These are phyloP conservation scores for Habrosyne pyritoides DNA, from an alignment of 2,888 invertebrate species.

Conservation along the genomic window DNA sequence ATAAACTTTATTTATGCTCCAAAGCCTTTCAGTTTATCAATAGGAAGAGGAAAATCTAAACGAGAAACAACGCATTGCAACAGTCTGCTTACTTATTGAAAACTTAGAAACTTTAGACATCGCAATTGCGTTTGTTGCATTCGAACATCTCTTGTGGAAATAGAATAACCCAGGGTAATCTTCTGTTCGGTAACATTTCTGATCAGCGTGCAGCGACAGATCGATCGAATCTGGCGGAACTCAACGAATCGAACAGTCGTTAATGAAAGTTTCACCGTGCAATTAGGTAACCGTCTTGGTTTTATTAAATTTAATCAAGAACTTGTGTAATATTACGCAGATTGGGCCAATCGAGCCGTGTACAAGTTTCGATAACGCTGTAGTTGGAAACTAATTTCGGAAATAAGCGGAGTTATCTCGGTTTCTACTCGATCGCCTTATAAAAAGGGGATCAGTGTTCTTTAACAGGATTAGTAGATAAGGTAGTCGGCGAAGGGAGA, in stretches of 20 bases:
- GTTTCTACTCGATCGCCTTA: conserved; percentile 70
- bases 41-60: not conserved
- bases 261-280: conserved; percentile 77
- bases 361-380: conserved; percentile 80
- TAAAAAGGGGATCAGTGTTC: conserved; percentile 73
- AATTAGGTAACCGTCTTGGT: conserved; percentile 81
- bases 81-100: conserved; percentile 7
- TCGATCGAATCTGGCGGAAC: conserved; percentile 63
- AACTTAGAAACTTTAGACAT: conserved; percentile 29
- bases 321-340: conserved; percentile 82
- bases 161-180: conserved; percentile 10
- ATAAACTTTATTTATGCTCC: not conserved
- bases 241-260: conserved; percentile 78
- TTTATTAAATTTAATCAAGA: conserved; percentile 84
- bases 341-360: conserved; percentile 79
- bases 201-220: conserved; percentile 38
- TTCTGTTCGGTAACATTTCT: conserved; percentile 15
- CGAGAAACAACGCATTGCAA: conserved; percentile 3
- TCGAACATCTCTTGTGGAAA: conserved; percentile 10
- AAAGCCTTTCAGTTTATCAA: not conserved
- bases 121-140: not conserved
- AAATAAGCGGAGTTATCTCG: conserved; percentile 75
- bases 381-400: conserved; percentile 81
- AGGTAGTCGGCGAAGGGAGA: conserved; percentile 31
- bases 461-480: conserved; percentile 62